These are phyloP conservation scores for Caenorhabditis virilis DNA, from an alignment of 2,888 invertebrate species.

Conservation along the genomic window DNA sequence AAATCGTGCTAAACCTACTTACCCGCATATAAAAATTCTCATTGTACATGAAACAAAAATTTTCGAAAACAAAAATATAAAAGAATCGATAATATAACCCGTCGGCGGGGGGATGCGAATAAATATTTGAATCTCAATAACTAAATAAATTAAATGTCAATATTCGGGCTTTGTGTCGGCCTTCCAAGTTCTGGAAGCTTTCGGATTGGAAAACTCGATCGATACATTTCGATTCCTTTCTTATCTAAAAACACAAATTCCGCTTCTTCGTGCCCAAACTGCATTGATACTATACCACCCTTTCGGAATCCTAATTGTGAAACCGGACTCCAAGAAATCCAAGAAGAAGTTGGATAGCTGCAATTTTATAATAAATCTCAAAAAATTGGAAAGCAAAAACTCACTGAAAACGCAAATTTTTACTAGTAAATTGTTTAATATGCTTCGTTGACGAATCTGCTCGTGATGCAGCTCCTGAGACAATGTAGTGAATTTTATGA, in stretches of 20 bases:
- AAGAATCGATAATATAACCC: no score
- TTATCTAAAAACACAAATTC: constrained; percentile 28
- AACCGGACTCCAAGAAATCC: constrained; percentile 50
- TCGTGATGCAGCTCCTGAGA: constrained; percentile 71
- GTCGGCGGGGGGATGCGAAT: no score
- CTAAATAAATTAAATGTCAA: constrained; percentile 14
- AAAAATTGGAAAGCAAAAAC: not conserved
- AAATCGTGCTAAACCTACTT: no score
- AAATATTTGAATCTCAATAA: not conserved
- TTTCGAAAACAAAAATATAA: no score
- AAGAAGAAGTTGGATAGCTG: constrained; percentile 66
- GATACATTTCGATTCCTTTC: constrained; percentile 19
- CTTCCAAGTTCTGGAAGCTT: constrained; percentile 7
- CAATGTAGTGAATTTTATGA: constrained; percentile 69
- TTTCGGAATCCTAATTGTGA: constrained; percentile 62
- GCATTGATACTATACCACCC: constrained; percentile 69
- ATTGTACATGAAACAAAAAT: no score
- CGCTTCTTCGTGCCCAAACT: constrained; percentile 22
- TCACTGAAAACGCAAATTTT: constrained; percentile 37
- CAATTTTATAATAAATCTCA: not conserved
- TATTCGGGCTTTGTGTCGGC: constrained; percentile 9
- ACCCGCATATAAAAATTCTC: no score
- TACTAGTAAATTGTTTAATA: constrained; percentile 37
- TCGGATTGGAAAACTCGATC: constrained; percentile 9
- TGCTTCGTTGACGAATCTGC: constrained; percentile 68